Conservation (phyloP, 2,113 vertebrate species). For the Sphyrna mokarran region DNA sequence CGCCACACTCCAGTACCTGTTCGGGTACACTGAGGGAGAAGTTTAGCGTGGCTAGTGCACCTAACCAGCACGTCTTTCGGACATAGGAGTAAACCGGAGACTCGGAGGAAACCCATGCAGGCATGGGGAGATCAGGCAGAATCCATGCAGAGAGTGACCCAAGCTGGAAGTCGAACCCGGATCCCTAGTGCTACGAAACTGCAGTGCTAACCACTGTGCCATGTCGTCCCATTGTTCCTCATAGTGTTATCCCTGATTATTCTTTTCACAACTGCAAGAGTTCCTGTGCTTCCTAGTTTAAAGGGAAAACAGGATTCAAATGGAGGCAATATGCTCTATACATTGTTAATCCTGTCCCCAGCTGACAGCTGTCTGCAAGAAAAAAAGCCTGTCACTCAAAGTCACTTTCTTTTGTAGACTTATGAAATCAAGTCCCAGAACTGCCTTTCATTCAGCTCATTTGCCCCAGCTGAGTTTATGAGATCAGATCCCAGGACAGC, state of each 20-base stretch:
- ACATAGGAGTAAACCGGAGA: too few species aligned
- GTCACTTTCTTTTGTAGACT: neutral
- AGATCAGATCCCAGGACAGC: neutral
- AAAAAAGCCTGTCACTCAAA: neutral
- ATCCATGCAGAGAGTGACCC: too few species aligned
- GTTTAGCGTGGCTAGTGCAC: too few species aligned
- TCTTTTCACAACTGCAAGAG: neutral
- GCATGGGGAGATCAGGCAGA: too few species aligned
- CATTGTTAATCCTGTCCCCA: neutral
- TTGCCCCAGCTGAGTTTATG: constrained; percentile 6
- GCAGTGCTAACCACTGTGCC: too few species aligned
- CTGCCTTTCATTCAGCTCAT: neutral
- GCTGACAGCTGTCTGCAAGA: neutral
- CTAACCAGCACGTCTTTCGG: too few species aligned
- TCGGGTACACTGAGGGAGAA: too few species aligned
- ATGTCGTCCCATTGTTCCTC: neutral
- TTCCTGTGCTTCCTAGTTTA: neutral
- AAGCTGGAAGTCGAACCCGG: too few species aligned
- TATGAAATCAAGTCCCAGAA: neutral
- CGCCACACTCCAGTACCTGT: too few species aligned
- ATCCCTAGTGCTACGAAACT: too few species aligned
- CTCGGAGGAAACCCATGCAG: too few species aligned
- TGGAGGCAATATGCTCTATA: neutral
- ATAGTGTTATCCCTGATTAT: neutral
- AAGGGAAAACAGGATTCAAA: neutral